Percentiles rank a stretch among this genome's conserved stretches.
Conservation (phyloP, 2,888 invertebrate genomes). For the Cyclophora albipunctata region DNA sequence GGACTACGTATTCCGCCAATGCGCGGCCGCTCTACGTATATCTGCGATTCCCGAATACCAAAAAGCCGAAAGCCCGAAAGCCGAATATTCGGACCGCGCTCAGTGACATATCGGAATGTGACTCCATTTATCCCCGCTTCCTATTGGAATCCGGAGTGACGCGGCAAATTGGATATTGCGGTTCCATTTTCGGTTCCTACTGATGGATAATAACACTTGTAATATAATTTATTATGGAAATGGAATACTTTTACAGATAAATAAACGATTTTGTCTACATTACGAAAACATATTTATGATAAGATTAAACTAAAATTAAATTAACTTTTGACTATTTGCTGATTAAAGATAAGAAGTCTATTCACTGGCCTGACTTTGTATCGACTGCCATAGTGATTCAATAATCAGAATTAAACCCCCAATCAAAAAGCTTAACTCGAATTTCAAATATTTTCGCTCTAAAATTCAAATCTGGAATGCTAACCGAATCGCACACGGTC, state of each 20-base stretch:
- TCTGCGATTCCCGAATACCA: slow-evolving; percentile 51
- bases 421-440: too few species aligned
- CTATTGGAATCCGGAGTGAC: slow-evolving; percentile 76
- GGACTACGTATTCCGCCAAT: slow-evolving; percentile 51
- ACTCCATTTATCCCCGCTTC: slow-evolving; percentile 74
- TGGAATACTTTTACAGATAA: too few species aligned
- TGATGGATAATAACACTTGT: slow-evolving; percentile 64
- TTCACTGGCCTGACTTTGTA: too few species aligned
- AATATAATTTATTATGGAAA: slow-evolving; percentile 19
- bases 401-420: too few species aligned
- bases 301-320: too few species aligned
- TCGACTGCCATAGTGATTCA: too few species aligned
- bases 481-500: slow-evolving; percentile 29
- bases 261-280: too few species aligned
- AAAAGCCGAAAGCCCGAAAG: slow-evolving; percentile 54
- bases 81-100: slow-evolving; percentile 59
- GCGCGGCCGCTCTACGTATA: slow-evolving; percentile 41
- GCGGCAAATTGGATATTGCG: slow-evolving; percentile 73
- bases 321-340: too few species aligned
- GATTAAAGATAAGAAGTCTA: too few species aligned
- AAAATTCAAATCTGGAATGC: slow-evolving; percentile 4
- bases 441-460: too few species aligned
- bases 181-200: slow-evolving; percentile 68
- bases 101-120: slow-evolving; percentile 75
- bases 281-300: too few species aligned